These are phyloP conservation scores for Hydropsyche tenuis DNA, from an alignment of 1,140 invertebrate genomes.

Conservation along the genomic window DNA sequence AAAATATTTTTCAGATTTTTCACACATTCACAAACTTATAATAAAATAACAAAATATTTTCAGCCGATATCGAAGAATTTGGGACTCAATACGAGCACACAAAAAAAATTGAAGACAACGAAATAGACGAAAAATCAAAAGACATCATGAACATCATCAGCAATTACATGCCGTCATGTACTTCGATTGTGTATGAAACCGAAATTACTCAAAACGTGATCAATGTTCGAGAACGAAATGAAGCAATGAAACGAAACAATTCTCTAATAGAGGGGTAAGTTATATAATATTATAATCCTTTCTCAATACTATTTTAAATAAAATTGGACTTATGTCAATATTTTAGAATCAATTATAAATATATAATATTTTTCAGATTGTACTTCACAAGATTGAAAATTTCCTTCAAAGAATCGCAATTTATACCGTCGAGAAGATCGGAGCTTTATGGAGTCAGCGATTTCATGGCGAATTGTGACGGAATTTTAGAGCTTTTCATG, in stretches of 20 bases:
- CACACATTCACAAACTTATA: neutral
- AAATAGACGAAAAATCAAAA: conserved; percentile 63
- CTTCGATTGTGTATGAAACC: conserved; percentile 69
- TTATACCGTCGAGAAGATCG: conserved; percentile 67
- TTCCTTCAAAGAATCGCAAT: conserved; percentile 70
- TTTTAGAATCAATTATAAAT: neutral
- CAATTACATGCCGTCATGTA: conserved; percentile 72
- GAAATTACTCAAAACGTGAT: conserved; percentile 72
- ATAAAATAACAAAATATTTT: neutral
- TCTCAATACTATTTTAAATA: too few species aligned
- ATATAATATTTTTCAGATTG: neutral
- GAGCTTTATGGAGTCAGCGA: conserved; percentile 69
- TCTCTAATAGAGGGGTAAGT: too few species aligned
- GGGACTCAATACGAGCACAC: neutral
- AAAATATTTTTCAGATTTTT: neutral
- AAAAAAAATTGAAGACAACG: neutral
- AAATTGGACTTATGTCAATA: too few species aligned
- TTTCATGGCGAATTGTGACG: conserved; percentile 71
- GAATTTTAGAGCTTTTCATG: conserved; percentile 67
- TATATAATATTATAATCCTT: too few species aligned
- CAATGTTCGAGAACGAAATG: too few species aligned
- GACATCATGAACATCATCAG: conserved; percentile 58
- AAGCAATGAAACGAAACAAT: too few species aligned
- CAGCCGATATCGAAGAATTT: neutral
- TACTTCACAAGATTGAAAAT: neutral